Base-by-base conservation (phyloP, 2,888 invertebrate genomes). In the Synanthedon andrenaeformis region DNA sequence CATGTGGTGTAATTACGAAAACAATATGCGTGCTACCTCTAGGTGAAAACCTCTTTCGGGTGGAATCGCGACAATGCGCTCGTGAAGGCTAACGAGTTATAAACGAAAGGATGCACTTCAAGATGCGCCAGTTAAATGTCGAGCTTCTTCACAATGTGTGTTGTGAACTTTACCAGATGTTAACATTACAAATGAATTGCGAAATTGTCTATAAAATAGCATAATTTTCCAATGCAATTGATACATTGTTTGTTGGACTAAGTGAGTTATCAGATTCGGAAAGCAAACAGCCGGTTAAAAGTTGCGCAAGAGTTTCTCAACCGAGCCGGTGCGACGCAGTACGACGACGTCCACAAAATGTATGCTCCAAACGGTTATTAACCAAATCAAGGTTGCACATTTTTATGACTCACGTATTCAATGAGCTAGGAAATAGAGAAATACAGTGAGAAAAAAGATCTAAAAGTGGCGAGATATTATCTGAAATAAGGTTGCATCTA, bases 21-120 rank as follows among this genome's bases (percentile, higher is more conserved):
- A 23, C 45, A 45, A 6, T 41, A 54, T 52, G 51, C 53, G 51
- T 13, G 54, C 49, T 54, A 55, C 52, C 54, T 53, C 54, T 57
- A 42, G 53, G 52, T 53, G 53, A 56, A 53, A 54, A 53, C 54
- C 58, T 58, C 59, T 63, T 63, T 45, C 13, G 8, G 58, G 41
- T 52, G 57, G 57, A 59, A 74, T 74, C 72, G 70, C 74, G 69
- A 73, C 74, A 74, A 51, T 51, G 71, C 72, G 77, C 73, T 72
- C 67, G 67, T 67, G 80, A 84, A 85, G 85, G 84, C 69, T 70
- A 83, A 83, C 83, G 57, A 64, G 72, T 51, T 67, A 60, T 62
- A 67, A 75, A 78, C 64, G 82, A 83, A 81, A 83, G 83, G 83
- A 82, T 79, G 76, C 70, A 64, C 70, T 66, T 69, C 68, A 75